Base-by-base conservation (phyloP, 35 echinoderm and acorn worm species). In the Hemicentrotus pulcherrimus region DNA sequence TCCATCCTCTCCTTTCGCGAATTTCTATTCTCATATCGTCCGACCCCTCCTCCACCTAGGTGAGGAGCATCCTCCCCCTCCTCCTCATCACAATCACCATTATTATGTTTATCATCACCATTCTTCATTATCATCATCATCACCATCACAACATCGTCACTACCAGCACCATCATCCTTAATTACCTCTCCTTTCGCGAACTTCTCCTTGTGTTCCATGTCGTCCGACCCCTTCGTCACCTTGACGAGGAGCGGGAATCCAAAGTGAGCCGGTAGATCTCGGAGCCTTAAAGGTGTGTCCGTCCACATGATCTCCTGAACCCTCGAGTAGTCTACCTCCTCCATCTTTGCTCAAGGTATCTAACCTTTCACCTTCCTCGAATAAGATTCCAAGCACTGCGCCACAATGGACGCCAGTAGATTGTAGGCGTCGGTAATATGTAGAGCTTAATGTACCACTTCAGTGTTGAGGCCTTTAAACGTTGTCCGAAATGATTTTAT, bases 261-360 rank as follows among this genome's bases (percentile, higher is more conserved):
- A n/a, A 46, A 93, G 12, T 18, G 58, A 58, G 48, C 91, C n/a
- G 91, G 91, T 47, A 93, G 48, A 13, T 93, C 91, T 31, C 48
- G 91, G 91, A 93, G 48, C 12, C 45, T 47, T 47, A 46, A 93
- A 11, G n/a, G 9, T 13, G 58, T 47, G 28, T 93, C 91, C 46
- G 91, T 50, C 91, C 91, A 93, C 91, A 93, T 93, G 45, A 93
- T 58, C 48, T 93, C 46, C 18, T 47, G 6, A 9, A 93, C 48
- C 48, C 48, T 47, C 48, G 58, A 58, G 46, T 93, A 93, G 48
- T 93, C n/a, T 31, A 58, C 46, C 46, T 93, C 91, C 46, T 32
- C 91, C 91, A 93, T 93, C 88, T 15, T 90, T 41, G 46, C 19
- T 18, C 6, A 9, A 35, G 46, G 31, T 90, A 90, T 78, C 65